Conservation (phyloP, 2,797 vertebrate species). For the Chrosomus eos region DNA sequence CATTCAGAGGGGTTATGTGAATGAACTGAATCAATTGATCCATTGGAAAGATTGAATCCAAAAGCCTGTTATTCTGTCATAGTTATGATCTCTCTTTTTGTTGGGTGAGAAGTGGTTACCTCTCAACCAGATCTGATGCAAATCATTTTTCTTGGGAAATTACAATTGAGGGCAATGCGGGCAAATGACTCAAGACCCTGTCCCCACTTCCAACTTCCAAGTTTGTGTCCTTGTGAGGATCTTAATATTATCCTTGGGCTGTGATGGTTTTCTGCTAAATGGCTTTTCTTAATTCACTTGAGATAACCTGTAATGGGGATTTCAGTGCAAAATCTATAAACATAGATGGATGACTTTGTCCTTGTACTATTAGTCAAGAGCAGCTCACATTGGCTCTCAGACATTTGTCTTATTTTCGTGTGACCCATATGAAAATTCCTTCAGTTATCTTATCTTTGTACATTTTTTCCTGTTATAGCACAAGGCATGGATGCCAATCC, state of each 20-base stretch:
- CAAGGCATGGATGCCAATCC: constrained; percentile 3
- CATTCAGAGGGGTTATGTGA: neutral
- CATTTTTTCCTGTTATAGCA: constrained; percentile 3
- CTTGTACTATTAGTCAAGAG: constrained; percentile 34
- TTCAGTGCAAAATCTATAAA: constrained; percentile 37
- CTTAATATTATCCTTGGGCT: constrained; percentile 49
- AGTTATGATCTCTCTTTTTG: neutral
- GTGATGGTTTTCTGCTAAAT: constrained; percentile 40
- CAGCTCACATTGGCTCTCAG: constrained; percentile 32
- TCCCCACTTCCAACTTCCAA: constrained; percentile 24
- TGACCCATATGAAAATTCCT: constrained; percentile 29
- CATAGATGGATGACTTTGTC: constrained; percentile 55
- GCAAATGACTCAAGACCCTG: constrained; percentile 66
- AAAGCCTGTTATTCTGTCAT: neutral
- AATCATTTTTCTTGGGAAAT: constrained; percentile 5
- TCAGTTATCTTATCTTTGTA: constrained; percentile 10
- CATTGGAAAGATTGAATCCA: neutral
- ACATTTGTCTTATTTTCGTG: constrained; percentile 36
- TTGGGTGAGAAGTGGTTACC: constrained; percentile 35
- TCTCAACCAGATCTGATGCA: neutral
- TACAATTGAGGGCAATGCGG: constrained; percentile 55
- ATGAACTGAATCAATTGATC: neutral
- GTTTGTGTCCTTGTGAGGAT: constrained; percentile 24
- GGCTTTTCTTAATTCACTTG: constrained; percentile 44
- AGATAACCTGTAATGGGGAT: constrained; percentile 52